Evolutionary conservation across 1,140 invertebrate species (phyloP).

Genomic region (Ips nitidus): DNA sequence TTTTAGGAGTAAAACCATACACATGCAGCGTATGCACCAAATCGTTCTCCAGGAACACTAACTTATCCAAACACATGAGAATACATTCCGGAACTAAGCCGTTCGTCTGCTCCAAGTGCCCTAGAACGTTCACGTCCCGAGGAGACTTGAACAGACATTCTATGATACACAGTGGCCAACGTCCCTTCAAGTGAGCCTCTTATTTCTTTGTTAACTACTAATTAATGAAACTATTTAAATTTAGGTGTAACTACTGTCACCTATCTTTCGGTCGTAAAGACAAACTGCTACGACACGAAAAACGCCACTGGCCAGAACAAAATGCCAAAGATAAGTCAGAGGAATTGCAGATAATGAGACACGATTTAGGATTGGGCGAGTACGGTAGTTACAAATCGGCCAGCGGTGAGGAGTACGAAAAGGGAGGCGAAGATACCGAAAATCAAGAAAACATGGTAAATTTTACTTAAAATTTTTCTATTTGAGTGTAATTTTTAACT

Average conservation of each 20-base stretch:
- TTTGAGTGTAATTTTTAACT: not conserved
- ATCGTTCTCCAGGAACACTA: conserved; percentile 73
- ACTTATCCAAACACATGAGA: conserved; percentile 82
- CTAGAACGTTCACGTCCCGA: conserved; percentile 71
- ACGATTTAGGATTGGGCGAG: conserved; percentile 42
- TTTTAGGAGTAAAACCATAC: conserved; percentile 37
- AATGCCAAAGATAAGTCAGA: conserved; percentile 44
- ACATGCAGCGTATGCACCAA: conserved; percentile 50
- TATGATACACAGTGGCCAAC: conserved; percentile 70
- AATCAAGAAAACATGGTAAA: conserved; percentile 37
- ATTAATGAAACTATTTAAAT: not conserved
- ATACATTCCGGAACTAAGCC: conserved; percentile 70
- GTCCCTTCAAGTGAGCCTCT: conserved; percentile 57
- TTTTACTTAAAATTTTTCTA: not conserved
- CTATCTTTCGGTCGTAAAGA: conserved; percentile 66
- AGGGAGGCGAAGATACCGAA: conserved; percentile 11
- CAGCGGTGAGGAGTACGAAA: conserved; percentile 27
- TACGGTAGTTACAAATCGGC: conserved; percentile 33
- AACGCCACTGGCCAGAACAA: conserved; percentile 54
- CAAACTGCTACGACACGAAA: conserved; percentile 63
- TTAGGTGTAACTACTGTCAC: conserved; percentile 63
- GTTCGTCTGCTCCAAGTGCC: conserved; percentile 72
- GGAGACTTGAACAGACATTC: conserved; percentile 69
- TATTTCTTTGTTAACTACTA: too few relatives aligned
- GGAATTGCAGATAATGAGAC: conserved; percentile 45